These are phyloP conservation scores for Drosophila mauritiana DNA, from an alignment of 1,140 invertebrate genomes.

Conservation along the genomic window DNA sequence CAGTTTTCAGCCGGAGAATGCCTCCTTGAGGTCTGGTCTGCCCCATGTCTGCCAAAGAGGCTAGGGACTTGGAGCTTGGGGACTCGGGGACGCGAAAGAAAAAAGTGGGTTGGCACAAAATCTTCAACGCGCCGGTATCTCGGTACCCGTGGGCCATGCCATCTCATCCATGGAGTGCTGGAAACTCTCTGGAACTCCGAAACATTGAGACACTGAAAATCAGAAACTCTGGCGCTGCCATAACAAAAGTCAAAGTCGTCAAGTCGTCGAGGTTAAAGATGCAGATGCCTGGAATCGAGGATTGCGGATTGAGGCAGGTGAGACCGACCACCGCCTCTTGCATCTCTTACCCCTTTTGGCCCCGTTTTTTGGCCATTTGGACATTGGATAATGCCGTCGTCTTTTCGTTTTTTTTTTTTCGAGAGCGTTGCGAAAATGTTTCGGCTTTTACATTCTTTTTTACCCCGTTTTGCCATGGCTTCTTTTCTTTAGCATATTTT, in stretches of 20 bases:
- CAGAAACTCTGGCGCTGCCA: slow-evolving; percentile 34
- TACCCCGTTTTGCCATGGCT: slow-evolving; percentile 17
- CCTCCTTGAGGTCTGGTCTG: slow-evolving; percentile 44
- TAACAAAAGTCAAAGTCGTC: slow-evolving; percentile 69
- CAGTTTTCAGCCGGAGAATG: slow-evolving; percentile 7
- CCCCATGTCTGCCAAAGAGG: slow-evolving; percentile 38
- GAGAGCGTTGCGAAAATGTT: slow-evolving; percentile 70
- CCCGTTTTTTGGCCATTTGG: background rate
- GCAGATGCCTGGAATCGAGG: slow-evolving; percentile 55
- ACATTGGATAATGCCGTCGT: slow-evolving; percentile 34
- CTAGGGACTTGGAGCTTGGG: background rate
- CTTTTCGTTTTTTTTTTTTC: slow-evolving; percentile 56
- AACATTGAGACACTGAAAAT: slow-evolving; percentile 1
- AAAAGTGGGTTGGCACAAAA: slow-evolving; percentile 79
- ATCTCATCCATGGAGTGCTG: slow-evolving; percentile 8
- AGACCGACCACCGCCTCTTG: slow-evolving; percentile 25
- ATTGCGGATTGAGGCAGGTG: slow-evolving; percentile 68
- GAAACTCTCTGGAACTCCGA: no score
- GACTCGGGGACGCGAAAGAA: slow-evolving; percentile 11
- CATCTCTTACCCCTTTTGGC: background rate
- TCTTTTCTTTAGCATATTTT: slow-evolving; percentile 52
- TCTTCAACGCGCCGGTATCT: slow-evolving; percentile 77
- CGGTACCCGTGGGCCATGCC: slow-evolving; percentile 63
- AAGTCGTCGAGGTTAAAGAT: slow-evolving; percentile 63
- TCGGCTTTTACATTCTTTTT: slow-evolving; percentile 34